phyloP scores from a whole-genome alignment of 1,140 invertebrate genomes.

The Drosophila auraria region DNA sequence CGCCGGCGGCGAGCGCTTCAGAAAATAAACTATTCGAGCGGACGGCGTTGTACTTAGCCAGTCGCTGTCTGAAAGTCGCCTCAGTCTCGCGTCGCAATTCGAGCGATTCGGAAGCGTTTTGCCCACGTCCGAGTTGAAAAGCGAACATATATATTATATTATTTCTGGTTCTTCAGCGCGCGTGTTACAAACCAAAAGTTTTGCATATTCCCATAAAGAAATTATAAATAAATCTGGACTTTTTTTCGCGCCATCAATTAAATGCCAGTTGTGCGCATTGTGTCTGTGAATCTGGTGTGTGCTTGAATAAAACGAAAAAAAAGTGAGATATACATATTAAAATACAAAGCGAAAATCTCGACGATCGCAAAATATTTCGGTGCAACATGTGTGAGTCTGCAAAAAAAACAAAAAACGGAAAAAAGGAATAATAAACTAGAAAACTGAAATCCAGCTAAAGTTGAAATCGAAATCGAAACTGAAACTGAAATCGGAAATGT shows the following conservation, averaged over 20 bases:
- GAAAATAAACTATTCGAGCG: constrained; percentile 66
- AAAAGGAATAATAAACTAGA: constrained; percentile 14
- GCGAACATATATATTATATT: constrained; percentile 21
- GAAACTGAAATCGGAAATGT: constrained; percentile 31
- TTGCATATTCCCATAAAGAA: constrained; percentile 40
- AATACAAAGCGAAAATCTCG: constrained; percentile 1
- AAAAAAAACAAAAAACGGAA: constrained; percentile 13
- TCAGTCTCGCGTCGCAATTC: constrained; percentile 81
- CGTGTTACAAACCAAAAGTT: constrained; percentile 65
- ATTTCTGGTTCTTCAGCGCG: constrained; percentile 40
- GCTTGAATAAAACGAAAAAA: not conserved
- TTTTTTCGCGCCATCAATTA: constrained; percentile 26
- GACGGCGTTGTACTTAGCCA: constrained; percentile 66
- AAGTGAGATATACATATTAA: not conserved
- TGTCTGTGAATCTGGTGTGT: constrained; percentile 21
- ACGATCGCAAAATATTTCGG: constrained; percentile 42
- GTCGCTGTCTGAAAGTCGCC: constrained; percentile 67
- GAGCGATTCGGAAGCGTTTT: constrained; percentile 81
- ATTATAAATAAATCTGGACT: constrained; percentile 51
- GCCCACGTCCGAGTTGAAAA: constrained; percentile 40
- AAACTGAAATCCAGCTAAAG: constrained; percentile 25
- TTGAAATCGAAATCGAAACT: constrained; percentile 25
- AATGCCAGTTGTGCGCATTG: constrained; percentile 29
- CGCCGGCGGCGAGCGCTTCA: constrained; percentile 23
- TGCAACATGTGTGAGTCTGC: constrained; percentile 52